phyloP scores from a whole-genome alignment of 2,797 vertebrate species.

The Falco peregrinus region DNA sequence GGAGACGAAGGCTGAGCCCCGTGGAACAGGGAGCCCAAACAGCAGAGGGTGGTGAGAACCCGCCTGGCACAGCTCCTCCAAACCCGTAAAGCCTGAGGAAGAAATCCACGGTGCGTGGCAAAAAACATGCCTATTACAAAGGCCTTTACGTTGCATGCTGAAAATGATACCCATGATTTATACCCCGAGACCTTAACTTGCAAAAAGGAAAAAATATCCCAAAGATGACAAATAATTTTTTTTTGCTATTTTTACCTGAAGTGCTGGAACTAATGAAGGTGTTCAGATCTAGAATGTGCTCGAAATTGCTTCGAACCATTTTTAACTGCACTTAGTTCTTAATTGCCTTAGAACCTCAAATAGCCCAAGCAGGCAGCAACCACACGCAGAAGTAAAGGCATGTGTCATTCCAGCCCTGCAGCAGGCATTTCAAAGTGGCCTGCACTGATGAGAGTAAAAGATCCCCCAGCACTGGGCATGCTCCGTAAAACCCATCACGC shows the following conservation, averaged over 20 bases:
- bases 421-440: not conserved
- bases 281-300: not conserved
- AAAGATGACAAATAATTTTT: not conserved
- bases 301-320: not conserved
- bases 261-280: not conserved
- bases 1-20: not conserved
- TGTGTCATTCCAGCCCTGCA: conserved; percentile 14
- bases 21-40: not conserved
- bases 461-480: not conserved
- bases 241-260: not conserved
- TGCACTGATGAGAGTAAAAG: not conserved
- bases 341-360: conserved; percentile 38
- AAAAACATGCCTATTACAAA: not conserved
- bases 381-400: not conserved
- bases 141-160: not conserved
- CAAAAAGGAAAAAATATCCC: not conserved
- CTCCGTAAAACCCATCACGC: not conserved
- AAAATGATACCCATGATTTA: not conserved
- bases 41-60: not conserved
- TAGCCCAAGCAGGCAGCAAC: conserved; percentile 17
- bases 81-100: not conserved
- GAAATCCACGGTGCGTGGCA: not conserved
- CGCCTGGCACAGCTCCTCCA: not conserved
- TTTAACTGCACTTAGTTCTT: conserved; percentile 18
- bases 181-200: not conserved